These are phyloP conservation scores for Smittia sp. DNA, from an alignment of 2,888 invertebrate species.

Conservation along the genomic window DNA sequence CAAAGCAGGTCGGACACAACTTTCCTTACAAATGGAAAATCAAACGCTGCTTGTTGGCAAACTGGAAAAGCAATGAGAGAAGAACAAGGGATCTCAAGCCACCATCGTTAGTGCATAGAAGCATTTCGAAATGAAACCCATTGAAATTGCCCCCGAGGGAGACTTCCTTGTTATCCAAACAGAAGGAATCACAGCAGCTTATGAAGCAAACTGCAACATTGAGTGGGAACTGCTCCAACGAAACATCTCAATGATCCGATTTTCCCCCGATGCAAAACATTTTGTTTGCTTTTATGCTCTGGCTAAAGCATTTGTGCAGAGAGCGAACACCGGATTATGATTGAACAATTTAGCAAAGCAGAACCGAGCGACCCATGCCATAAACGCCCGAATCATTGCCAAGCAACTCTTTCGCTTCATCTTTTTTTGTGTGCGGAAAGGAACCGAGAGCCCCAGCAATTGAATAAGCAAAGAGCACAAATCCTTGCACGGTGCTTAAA, in stretches of 20 bases:
- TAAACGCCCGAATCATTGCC: not conserved
- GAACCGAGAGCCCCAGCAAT: not conserved
- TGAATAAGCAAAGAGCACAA: not conserved
- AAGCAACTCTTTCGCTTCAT: not conserved
- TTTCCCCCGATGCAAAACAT: constrained; percentile 20
- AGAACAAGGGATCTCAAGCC: too few relatives aligned
- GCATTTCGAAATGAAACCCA: too few relatives aligned
- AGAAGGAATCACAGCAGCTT: not conserved
- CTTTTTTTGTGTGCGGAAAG: not conserved
- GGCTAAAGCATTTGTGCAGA: not conserved
- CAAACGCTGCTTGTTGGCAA: too few relatives aligned
- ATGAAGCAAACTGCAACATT: not conserved
- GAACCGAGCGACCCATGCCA: not conserved
- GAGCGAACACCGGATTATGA: constrained; percentile 24
- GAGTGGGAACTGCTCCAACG: not conserved
- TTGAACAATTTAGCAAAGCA: constrained; percentile 23
- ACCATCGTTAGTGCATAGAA: too few relatives aligned
- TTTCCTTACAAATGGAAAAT: too few relatives aligned
- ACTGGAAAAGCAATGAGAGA: too few relatives aligned
- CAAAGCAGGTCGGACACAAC: too few relatives aligned
- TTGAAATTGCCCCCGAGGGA: too few relatives aligned
- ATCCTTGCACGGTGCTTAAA: constrained; percentile 9
- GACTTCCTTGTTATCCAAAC: too few relatives aligned
- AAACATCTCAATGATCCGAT: constrained; percentile 27
- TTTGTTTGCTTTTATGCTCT: not conserved